Base-by-base conservation (phyloP, 2,113 vertebrate species). In the Syrmaticus mikado region DNA sequence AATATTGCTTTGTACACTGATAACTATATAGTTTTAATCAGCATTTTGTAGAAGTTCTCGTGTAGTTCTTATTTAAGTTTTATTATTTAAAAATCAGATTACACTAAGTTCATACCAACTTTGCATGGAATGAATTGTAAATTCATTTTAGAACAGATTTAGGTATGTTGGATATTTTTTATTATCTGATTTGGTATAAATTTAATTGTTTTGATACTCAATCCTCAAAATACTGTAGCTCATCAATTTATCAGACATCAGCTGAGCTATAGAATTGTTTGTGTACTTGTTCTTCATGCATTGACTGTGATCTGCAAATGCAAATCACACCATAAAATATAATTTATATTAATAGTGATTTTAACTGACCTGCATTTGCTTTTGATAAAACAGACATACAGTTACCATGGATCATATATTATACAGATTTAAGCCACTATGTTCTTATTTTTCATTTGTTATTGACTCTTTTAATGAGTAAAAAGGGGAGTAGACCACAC, bases 11-110 rank as follows among this genome's bases (percentile, higher is more conserved):
- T 78, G 14, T 50, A 27, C 43, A n/a, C 25, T 1, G 2, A 84
- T 67, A 90, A 58, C 64, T 83, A 50, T 14, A 60, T n/a, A 81
- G 75, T 75, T 91, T 91, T 82, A 91, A 91, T 64, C 15, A 79
- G 83, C 78, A 67, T 4, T 27, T 87, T 72, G 11, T 64, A 79
- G 19, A 60, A 8, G 46, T 6, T 28, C 36, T 83, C 66, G 6
- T 16, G 46, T 46, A 38, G 19, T 38, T 55, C 10, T 79, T 48
- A 87, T 70, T 68, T 18, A 27, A 82, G 28, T 62, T 92, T 52
- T n/a, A 75, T 43, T 92, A 20, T 55, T 60, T 65, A 76, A 89
- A 92, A 89, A 71, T 76, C 87, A 82, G 82, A 87, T 68, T 72
- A 28, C 0, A 0, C 62, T 78, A 66, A 87, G 85, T 24, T 43